Evolutionary conservation across 2,113 vertebrate genomes (phyloP).

Genomic region (Fulmarus glacialis): DNA sequence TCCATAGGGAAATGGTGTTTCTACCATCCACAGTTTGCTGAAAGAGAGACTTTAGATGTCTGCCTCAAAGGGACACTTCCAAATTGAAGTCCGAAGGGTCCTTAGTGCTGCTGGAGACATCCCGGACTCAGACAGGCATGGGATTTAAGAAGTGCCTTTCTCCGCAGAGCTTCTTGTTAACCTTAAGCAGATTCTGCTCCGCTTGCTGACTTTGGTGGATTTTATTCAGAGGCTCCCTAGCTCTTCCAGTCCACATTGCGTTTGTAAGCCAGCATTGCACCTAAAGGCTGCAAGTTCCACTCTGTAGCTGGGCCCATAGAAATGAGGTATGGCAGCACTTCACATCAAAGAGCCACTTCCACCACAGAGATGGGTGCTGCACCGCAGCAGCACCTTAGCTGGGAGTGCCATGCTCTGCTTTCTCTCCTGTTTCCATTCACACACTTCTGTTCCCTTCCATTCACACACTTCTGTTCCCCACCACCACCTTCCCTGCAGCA

Average conservation of each 20-base stretch:
- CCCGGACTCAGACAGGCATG: neutral
- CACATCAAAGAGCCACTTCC: neutral
- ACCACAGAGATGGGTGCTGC: neutral
- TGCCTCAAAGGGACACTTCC: neutral
- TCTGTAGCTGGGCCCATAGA: neutral
- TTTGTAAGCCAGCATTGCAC: neutral
- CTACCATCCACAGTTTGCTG: neutral
- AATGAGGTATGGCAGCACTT: neutral
- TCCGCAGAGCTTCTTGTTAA: neutral
- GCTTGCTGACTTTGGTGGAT: neutral
- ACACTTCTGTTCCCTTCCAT: accelerated
- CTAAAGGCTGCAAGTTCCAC: neutral
- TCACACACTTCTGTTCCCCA: neutral
- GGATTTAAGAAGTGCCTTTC: neutral
- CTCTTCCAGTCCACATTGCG: neutral
- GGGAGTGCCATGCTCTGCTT: neutral
- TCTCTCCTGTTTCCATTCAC: neutral
- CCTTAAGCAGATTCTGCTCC: neutral
- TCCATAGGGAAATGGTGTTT: neutral
- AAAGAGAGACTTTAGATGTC: neutral
- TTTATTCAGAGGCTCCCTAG: neutral
- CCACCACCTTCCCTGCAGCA: neutral
- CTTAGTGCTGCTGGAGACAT: neutral
- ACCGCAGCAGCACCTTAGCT: neutral
- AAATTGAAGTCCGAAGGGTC: neutral